phyloP scores from a whole-genome alignment of 92 coral and sea anemone species.

The Epizoanthus rinbou region DNA sequence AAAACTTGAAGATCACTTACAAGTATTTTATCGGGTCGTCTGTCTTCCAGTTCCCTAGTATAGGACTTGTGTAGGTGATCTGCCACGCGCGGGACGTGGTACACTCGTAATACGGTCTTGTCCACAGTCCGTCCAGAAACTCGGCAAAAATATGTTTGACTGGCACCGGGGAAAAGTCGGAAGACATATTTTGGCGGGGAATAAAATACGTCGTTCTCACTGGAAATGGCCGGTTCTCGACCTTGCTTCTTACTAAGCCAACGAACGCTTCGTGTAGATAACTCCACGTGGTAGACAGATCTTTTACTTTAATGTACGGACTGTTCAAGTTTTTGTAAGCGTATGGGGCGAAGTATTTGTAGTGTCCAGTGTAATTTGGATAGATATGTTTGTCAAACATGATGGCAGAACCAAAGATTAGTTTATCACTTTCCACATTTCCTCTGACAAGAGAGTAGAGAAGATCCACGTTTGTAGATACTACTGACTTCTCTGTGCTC shows the following conservation, averaged over 20 bases:
- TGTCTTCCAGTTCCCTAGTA: conserved; percentile 77
- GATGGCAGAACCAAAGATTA: conserved; percentile 79
- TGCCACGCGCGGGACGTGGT: conserved; percentile 79
- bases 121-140: conserved; percentile 81
- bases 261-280: conserved; percentile 81
- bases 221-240: conserved; percentile 65
- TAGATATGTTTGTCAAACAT: conserved; percentile 73
- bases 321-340: conserved; percentile 76
- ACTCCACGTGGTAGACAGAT: conserved; percentile 79
- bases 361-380: conserved; percentile 54
- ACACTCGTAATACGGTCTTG: conserved; percentile 84
- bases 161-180: conserved; percentile 43
- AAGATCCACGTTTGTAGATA: conserved; percentile 56
- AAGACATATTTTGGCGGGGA: conserved; percentile 44
- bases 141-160: conserved; percentile 75
- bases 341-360: conserved; percentile 65
- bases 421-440: conserved; percentile 75
- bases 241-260: conserved; percentile 58
- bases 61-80: conserved; percentile 73
- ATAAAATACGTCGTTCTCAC: conserved; percentile 68
- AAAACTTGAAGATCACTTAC: conserved; percentile 58
- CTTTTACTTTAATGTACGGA: conserved; percentile 79
- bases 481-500: conserved; percentile 47
- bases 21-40: conserved; percentile 57
- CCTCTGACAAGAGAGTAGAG: conserved; percentile 69